Evolutionary conservation across 2,113 vertebrate species (phyloP), one percentile per base, ranked within the genome.

Genomic region (Uria lomvia): DNA sequence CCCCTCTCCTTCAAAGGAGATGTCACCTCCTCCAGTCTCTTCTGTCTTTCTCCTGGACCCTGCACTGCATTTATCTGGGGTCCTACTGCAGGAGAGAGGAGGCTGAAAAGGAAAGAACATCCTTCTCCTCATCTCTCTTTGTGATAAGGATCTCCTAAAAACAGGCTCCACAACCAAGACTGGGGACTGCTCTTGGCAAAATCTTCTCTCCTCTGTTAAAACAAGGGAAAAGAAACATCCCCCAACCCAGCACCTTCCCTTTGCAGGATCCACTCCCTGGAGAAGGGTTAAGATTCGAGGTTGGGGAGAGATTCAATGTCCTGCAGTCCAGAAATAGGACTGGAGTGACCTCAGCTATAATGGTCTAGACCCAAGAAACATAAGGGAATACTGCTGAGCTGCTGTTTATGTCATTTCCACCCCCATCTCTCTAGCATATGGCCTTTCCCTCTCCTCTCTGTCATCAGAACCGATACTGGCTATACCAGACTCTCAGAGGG

Each of bases 351-450:
- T 67, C 68, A 71, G 14, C 43, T 89, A 12, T 40, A 52, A 43
- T 3, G 12, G 43, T 87, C 66, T 40, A 87, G 87, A 87, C 79
- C 47, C 50, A 86, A 77, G n/a, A 38, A 84, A 68, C 78, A 70
- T 68, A 94, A 81, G 65, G 80, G 16, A 56, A 71, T 59, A 87
- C 84, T 49, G 73, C 84, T 96, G 91, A 91, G 89, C 52, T 96
- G 34, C 60, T 87, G 26, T 96, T 78, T 74, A 67, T 91, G 93
- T 74, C 38, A 91, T 94, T 95, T 95, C 81, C 55, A 68, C 42
- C 26, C 22, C 26, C 26, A 50, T 53, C 71, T 86, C 81, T 82
- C 62, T 52, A 76, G 58, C 80, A 87, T 68, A 90, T 79, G 71
- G 62, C 58, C 50, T 73, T 72, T 86, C 53, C 32, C 26, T 91